Base-by-base conservation (phyloP, 2,113 vertebrate species). In the Riparia riparia region DNA sequence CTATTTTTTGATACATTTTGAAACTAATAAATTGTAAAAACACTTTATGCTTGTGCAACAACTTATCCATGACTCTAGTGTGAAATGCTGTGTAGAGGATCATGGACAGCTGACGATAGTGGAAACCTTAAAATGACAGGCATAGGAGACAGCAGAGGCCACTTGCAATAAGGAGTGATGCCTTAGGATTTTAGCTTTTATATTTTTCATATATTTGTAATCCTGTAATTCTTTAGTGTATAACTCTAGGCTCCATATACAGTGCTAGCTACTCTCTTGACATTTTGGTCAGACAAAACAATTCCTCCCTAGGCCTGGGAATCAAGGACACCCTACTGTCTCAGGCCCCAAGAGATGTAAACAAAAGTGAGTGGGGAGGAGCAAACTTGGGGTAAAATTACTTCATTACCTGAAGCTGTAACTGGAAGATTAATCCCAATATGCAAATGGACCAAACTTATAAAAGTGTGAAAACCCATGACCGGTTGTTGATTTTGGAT, bases 61-160 rank as follows among this genome's bases (percentile, higher is more conserved):
- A 53, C 9, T 71, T 69, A n/a, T 10, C 19, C 69, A 21, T 7
- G 6, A 72, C 17, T 9, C 25, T 26, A 58, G 7, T 24, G 18
- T 51, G 49, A 86, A 82, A 82, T 26, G 28, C 24, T 66, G 14
- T 1, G 0, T 20, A 51, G 16, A 44, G 14, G 41, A 76, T 34
- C 37, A 76, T 0, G 2, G 34, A 34, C 19, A 37, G 4, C 5
- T 74, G 66, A 29, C 0, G 1, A n/a, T 0, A 29, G 6, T 13
- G 10, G 63, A 83, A 86, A 24, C 28, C 49, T 64, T 47, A 19
- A 69, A 91, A 83, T 18, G 22, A 42, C 20, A 37, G 37, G 16
- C 10, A 42, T 12, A 54, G 44, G 17, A 58, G 25, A 63, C 42
- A 68, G 4, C 29, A 85, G 49, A 51, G 20, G 3, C 5, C 37